A percentile compares a stretch with the other conserved stretches of the same genome.
These are phyloP conservation scores for Alviniconcha marisindica DNA, from an alignment of 1,140 invertebrate genomes.

Conservation along the genomic window DNA sequence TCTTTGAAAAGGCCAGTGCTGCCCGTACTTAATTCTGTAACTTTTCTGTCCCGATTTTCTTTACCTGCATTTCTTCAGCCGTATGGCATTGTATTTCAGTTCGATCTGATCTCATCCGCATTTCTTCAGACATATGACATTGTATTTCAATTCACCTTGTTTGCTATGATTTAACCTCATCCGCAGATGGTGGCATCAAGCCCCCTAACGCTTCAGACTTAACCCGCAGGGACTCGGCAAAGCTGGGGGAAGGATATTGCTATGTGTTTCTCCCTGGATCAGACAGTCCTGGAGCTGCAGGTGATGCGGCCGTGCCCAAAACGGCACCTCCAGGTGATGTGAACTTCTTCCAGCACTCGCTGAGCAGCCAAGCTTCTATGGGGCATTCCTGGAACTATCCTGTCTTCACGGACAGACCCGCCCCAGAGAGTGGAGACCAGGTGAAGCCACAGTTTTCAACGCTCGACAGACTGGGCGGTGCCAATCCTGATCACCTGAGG, in stretches of 20 bases:
- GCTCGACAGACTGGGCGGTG: neutral
- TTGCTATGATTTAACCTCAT: conserved; percentile 1
- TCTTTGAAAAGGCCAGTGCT: no score
- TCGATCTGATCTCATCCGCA: no score
- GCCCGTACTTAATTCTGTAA: no score
- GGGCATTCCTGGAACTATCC: neutral
- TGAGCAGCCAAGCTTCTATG: neutral
- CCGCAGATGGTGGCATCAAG: no score
- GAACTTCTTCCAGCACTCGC: conserved; percentile 6
- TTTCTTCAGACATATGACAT: no score
- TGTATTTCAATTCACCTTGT: no score
- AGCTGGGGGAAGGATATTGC: neutral
- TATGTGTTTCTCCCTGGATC: neutral
- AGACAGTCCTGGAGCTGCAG: neutral
- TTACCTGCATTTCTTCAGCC: no score
- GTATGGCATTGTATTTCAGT: no score
- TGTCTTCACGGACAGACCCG: neutral
- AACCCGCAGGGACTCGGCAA: neutral
- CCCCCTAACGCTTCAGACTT: no score
- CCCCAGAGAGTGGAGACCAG: neutral
- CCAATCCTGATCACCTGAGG: neutral
- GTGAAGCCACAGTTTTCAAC: conserved; percentile 7
- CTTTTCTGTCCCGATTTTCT: no score
- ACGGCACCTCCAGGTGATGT: neutral
- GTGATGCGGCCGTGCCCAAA: neutral